Base-by-base conservation (phyloP, 2,888 invertebrate species). In the Thymelicus acteon region DNA sequence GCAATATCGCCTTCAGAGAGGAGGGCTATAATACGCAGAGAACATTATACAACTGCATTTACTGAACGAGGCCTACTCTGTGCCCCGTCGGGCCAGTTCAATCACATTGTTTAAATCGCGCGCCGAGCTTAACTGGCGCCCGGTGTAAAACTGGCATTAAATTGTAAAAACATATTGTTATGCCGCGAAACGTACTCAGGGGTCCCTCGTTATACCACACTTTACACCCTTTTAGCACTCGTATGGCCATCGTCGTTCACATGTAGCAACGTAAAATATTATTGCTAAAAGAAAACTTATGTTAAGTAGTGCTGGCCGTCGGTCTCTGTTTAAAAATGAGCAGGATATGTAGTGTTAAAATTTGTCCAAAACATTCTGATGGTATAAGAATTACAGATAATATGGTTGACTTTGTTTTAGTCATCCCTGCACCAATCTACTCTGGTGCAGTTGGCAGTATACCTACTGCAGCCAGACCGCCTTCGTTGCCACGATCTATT, bases 101-200 rank as follows among this genome's bases (percentile, higher is more conserved):
- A 72, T 72, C 68, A 24, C 66, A 44, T 67, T 47, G 66, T 71
- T 74, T 67, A 73, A 64, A 62, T 67, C 67, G 66, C 47, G 39
- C 15, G 2, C 2, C 8, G 63, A 39, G 63, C 72, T 67, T 67
- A 67, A 58, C 47, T 52, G 62, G 60, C 44, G 58, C 72, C 49
- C 67, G 67, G 67, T 69, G 70, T 68, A 61, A 71, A 71, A 58
- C 67, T 62, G 62, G 66, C 71, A 71, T 71, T 68, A 72, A 62
- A 70, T 52, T 52, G 71, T 69, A 60, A 72, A 71, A 64, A 73
- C 63, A 71, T 68, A 72, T 68, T 72, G 71, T 73, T 71, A 75
- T 67, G 15, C 60, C 60, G 31, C 49, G 49, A 67, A 72, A 72
- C 69, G 61, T 67, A 52, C 44, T 47, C 15, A 24, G 7, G 7